These are phyloP conservation scores for Canis aureus DNA, from an alignment of 2,113 vertebrate genomes.

Conservation along the genomic window DNA sequence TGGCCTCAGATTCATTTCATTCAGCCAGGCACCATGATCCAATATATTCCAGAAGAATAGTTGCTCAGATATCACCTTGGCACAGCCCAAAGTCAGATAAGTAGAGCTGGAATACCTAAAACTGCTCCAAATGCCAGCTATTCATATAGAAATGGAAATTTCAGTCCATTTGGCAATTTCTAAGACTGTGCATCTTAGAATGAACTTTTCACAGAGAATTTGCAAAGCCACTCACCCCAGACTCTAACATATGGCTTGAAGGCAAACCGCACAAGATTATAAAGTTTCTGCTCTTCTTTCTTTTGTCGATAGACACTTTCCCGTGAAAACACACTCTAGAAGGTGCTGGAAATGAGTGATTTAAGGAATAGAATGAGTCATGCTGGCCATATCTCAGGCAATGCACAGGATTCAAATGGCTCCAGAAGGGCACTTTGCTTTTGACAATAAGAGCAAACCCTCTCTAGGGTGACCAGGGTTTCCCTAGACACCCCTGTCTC, in stretches of 20 bases:
- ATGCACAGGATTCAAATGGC: neutral
- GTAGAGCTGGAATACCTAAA: neutral
- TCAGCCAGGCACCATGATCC: neutral
- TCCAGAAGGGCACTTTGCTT: conserved; percentile 8
- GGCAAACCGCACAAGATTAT: conserved; percentile 46
- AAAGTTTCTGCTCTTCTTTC: conserved; percentile 6
- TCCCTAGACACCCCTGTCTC: neutral
- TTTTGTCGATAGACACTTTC: conserved; percentile 49
- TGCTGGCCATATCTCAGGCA: conserved; percentile 14
- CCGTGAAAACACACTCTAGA: conserved; percentile 58
- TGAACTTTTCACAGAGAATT: conserved; percentile 63
- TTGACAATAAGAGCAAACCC: neutral
- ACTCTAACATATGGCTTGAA: neutral
- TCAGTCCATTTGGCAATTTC: conserved; percentile 45
- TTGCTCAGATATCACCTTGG: neutral
- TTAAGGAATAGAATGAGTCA: conserved; percentile 25
- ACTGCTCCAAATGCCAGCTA: conserved; percentile 12
- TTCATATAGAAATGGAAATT: conserved; percentile 32
- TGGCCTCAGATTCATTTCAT: neutral
- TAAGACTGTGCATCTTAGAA: conserved; percentile 55
- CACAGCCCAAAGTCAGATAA: neutral
- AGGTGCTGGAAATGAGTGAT: conserved; percentile 41
- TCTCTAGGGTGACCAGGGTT: neutral
- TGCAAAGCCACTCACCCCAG: conserved; percentile 23
- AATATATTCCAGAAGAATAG: neutral